Evolutionary conservation across 2,113 vertebrate genomes (phyloP), one percentile per base, ranked within the genome.

Genomic region (Arizona elegans): DNA sequence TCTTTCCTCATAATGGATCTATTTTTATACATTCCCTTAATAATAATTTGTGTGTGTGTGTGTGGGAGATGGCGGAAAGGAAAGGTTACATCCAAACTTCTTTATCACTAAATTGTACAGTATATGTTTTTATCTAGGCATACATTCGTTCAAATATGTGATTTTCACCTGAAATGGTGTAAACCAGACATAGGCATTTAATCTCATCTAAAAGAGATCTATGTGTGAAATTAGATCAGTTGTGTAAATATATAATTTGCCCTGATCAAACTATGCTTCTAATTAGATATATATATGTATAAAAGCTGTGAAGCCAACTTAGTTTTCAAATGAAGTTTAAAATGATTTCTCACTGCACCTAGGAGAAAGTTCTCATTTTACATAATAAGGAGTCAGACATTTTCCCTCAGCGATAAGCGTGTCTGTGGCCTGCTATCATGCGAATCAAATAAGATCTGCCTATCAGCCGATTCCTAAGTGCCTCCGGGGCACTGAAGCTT

Each of bases 401-500:
- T 90, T 29, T 38, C 88, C 10, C 23, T 15, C n/a, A 47, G 43
- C 21, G 52, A 88, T 89, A 89, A 88, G 23, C 52, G 70, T 75
- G 65, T 86, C 54, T 53, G 47, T 38, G 75, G 17, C 13, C 47
- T 43, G 92, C 75, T 87, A 47, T 53, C 88, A 93, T 87, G 55
- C 2, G 23, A 53, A 90, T 93, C 88, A 53, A 56, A 90, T 90
- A 86, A 62, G 59, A 90, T 86, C 75, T 86, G 88, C 43, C 29
- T 86, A 86, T 86, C 88, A 86, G 24, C 38, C 75, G 17, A 38
- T 85, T 93, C 38, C 54, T 90, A 90, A 88, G 54, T 26, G 29
- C 43, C 88, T 90, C 55, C 75, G 24, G 70, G 26, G 92, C 55
- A 65, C 43, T 65, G 75, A 87, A 90, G 88, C 92, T 90, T 93